phyloP scores from a whole-genome alignment of 2,797 vertebrate species.

The Ceryle rudis region DNA sequence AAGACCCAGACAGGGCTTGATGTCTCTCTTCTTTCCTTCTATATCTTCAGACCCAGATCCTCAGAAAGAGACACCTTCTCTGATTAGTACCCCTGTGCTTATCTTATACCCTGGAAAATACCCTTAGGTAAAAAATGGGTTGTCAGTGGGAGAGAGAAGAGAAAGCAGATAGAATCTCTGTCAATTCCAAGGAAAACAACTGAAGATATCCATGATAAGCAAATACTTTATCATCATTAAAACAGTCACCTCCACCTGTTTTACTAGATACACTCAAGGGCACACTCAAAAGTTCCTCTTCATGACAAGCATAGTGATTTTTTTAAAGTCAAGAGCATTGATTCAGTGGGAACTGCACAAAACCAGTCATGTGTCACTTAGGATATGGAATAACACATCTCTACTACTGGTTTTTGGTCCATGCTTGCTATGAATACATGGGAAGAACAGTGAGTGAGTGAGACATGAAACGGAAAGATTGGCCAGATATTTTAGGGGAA shows the following conservation, averaged over 20 bases:
- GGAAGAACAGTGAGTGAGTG: rapidly evolving
- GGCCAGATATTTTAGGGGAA: not conserved
- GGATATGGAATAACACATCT: not conserved
- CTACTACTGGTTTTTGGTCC: not conserved
- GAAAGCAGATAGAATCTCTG: not conserved
- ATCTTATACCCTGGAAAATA: not conserved
- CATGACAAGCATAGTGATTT: not conserved
- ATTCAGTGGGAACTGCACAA: not conserved
- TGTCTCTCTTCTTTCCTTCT: not conserved
- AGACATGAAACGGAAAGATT: not conserved
- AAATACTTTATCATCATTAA: not conserved
- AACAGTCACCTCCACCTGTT: rapidly evolving
- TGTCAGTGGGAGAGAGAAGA: not conserved
- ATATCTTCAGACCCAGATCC: not conserved
- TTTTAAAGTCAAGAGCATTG: not conserved
- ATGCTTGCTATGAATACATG: not conserved
- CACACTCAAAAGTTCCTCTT: not conserved
- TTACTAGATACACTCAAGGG: not conserved
- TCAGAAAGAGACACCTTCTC: not conserved
- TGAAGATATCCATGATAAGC: not conserved
- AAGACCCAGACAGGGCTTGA: not conserved
- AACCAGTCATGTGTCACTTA: rapidly evolving
- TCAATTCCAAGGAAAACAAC: not conserved
- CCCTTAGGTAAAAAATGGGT: not conserved
- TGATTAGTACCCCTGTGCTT: not conserved